These are phyloP conservation scores for Phania funesta DNA, from an alignment of 2,888 invertebrate species.

Conservation along the genomic window DNA sequence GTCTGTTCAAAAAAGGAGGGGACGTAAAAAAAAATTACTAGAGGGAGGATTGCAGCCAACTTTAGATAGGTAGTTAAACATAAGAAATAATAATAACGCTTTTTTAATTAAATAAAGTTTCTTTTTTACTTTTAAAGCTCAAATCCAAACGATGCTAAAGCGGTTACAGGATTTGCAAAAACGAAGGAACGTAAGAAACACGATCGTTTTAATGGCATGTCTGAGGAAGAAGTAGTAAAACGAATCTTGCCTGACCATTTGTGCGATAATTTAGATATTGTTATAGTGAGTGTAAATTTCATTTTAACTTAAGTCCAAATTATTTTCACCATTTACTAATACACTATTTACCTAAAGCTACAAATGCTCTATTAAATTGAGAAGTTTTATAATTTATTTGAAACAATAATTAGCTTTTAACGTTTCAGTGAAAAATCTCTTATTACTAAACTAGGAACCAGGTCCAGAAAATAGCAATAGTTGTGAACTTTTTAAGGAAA, in stretches of 20 bases:
- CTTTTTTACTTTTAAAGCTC: constrained; percentile 29
- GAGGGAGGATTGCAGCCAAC: constrained; percentile 15
- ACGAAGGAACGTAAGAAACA: constrained; percentile 94
- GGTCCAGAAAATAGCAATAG: too few relatives aligned
- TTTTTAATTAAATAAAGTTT: background rate
- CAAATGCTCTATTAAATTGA: too few relatives aligned
- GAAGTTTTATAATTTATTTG: too few relatives aligned
- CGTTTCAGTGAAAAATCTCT: too few relatives aligned
- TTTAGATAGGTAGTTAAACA: constrained; percentile 19
- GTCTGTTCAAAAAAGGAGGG: constrained; percentile 87
- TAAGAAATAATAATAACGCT: background rate
- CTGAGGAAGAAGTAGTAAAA: constrained; percentile 97
- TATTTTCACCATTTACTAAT: too few relatives aligned
- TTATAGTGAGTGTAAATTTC: constrained; percentile 94
- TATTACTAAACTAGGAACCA: too few relatives aligned
- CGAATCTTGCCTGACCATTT: constrained; percentile 97
- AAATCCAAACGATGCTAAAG: constrained; percentile 31
- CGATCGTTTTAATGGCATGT: constrained; percentile 97
- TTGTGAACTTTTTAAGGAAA: too few relatives aligned
- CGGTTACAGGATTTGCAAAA: constrained; percentile 65
- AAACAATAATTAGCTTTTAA: too few relatives aligned
- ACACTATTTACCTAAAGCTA: too few relatives aligned
- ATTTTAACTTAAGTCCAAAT: constrained; percentile 17
- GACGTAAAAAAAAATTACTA: constrained; percentile 90
- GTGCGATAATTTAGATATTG: constrained; percentile 95